Conservation (phyloP, 2,888 invertebrate species). For the Cremastinae sp. region DNA sequence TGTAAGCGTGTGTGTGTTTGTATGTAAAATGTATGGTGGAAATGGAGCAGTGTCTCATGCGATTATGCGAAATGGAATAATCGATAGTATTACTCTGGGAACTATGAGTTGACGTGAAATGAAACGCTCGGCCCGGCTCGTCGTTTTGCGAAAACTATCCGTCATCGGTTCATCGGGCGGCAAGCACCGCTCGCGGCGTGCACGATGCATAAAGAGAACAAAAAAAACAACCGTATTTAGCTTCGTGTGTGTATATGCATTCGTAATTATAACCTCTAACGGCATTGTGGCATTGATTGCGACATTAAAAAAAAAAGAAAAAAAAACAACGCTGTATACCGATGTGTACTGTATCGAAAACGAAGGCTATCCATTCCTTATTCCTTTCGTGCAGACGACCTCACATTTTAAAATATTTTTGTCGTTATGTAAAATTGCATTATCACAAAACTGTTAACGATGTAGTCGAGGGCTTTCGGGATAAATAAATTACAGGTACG, state of each 20-base stretch:
- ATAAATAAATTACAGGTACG: too few species aligned
- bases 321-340: neutral
- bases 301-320: slow-evolving; percentile 15
- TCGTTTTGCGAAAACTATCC: slow-evolving; percentile 2
- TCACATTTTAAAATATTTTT: too few species aligned
- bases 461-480: too few species aligned
- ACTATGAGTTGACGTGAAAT: slow-evolving; percentile 17
- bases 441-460: too few species aligned
- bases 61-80: slow-evolving; percentile 23
- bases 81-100: slow-evolving; percentile 40
- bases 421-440: too few species aligned
- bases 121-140: neutral
- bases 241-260: slow-evolving; percentile 34
- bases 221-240: slow-evolving; percentile 30
- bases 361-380: neutral
- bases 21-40: slow-evolving; percentile 32
- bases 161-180: neutral
- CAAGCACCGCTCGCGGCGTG: neutral
- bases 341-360: neutral
- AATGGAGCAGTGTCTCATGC: slow-evolving; percentile 6
- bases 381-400: neutral
- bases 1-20: slow-evolving; percentile 2
- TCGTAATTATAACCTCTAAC: slow-evolving; percentile 43
- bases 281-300: slow-evolving; percentile 37
- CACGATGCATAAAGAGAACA: neutral